These are phyloP conservation scores for Crossocerus cetratus DNA, from an alignment of 2,888 invertebrate genomes.

Conservation along the genomic window DNA sequence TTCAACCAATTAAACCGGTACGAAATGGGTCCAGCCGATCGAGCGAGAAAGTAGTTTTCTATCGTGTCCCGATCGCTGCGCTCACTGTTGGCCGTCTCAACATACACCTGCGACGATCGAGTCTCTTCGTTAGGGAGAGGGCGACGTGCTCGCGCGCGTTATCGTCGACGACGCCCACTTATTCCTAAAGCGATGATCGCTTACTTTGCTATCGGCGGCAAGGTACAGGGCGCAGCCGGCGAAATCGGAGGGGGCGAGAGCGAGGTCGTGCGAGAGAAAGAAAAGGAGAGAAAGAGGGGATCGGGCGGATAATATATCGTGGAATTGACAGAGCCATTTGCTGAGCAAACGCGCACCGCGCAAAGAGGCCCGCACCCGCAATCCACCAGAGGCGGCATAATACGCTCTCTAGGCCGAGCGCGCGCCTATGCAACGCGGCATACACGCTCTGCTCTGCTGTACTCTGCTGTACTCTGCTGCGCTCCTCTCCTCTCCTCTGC, in stretches of 20 bases:
- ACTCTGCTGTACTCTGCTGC: too few relatives aligned
- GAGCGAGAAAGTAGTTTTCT: constrained; percentile 44
- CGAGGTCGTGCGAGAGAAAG: not conserved
- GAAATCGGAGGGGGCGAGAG: not conserved
- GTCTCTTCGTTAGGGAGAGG: not conserved
- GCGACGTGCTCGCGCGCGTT: not conserved
- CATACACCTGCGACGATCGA: constrained; percentile 23
- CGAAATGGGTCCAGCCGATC: constrained; percentile 40
- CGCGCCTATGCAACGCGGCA: not conserved
- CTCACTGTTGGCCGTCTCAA: not conserved
- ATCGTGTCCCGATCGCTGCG: not conserved
- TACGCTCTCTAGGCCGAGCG: not conserved
- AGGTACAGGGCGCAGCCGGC: not conserved
- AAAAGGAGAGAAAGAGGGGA: not conserved
- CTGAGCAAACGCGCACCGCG: not conserved
- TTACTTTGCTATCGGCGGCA: too few relatives aligned
- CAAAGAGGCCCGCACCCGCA: not conserved
- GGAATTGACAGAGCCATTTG: constrained; percentile 3
- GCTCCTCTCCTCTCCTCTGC: too few relatives aligned
- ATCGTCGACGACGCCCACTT: not conserved
- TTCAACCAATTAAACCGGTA: constrained; percentile 45
- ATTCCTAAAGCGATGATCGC: not conserved
- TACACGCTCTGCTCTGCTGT: too few relatives aligned
- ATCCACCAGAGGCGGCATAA: not conserved
- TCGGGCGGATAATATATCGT: not conserved